Percentiles rank a stretch among this genome's conserved stretches.
Conservation (phyloP, 2,888 invertebrate genomes). For the Thymelicus lineola region DNA sequence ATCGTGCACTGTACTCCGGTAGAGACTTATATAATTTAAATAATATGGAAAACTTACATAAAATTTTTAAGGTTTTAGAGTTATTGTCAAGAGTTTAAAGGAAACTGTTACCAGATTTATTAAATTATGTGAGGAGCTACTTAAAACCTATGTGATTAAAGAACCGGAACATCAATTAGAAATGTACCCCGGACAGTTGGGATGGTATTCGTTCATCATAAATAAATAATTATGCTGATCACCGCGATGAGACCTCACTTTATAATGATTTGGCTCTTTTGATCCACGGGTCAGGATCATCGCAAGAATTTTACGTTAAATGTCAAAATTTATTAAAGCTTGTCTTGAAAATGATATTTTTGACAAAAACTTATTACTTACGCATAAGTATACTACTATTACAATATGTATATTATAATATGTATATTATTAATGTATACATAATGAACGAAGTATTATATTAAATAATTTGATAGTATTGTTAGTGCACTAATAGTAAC, state of each 20-base stretch:
- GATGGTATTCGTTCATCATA: slow-evolving; percentile 30
- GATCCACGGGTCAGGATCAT: slow-evolving; percentile 31
- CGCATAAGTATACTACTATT: no score
- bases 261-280: slow-evolving; percentile 35
- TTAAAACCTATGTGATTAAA: no score
- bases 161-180: no score
- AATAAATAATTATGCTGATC: slow-evolving; percentile 41
- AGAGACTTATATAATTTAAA: not conserved
- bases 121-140: slow-evolving; percentile 39
- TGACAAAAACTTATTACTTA: no score
- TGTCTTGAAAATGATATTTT: no score
- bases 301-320: slow-evolving; percentile 38
- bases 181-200: no score
- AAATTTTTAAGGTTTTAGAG: slow-evolving; percentile 31
- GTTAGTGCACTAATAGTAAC: no score
- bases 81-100: no score
- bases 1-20: not conserved
- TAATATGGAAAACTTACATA: slow-evolving; percentile 6
- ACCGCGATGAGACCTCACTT: slow-evolving; percentile 37
- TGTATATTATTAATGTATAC: no score
- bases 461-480: no score
- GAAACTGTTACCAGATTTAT: slow-evolving; percentile 40
- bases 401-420: no score
- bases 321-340: slow-evolving; percentile 31
- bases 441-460: no score